Conservation (phyloP, 2,113 vertebrate genomes). For the Calidris pygmaea region DNA sequence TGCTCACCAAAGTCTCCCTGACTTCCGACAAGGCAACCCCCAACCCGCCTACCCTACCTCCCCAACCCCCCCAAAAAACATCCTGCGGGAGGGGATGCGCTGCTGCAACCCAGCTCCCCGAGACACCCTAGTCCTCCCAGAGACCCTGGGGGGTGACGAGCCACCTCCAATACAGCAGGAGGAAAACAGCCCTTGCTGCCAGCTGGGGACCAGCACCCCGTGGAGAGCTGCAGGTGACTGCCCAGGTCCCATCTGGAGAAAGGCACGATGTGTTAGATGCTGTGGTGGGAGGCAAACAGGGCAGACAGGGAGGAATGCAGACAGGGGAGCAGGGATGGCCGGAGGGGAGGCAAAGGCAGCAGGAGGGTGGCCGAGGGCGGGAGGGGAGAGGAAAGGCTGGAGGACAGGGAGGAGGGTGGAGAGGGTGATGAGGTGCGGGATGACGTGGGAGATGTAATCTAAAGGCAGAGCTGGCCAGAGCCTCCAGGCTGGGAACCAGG, state of each 20-base stretch:
- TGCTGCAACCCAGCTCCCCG: background rate
- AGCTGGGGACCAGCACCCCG: rapidly evolving
- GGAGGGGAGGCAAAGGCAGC: background rate
- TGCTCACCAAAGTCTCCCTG: background rate
- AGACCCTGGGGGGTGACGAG: background rate
- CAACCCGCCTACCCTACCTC: background rate
- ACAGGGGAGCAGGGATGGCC: background rate
- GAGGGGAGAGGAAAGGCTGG: background rate
- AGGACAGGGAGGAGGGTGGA: background rate
- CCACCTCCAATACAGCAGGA: background rate
- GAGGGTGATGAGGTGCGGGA: background rate
- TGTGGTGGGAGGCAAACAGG: background rate
- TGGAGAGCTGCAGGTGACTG: background rate
- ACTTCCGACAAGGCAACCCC: background rate
- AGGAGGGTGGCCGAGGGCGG: background rate
- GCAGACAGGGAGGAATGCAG: background rate
- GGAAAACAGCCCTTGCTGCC: background rate
- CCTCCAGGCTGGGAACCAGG: slow-evolving; percentile 3
- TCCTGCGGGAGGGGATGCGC: rapidly evolving
- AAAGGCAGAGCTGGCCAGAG: background rate
- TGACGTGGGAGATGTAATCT: background rate
- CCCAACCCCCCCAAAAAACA: background rate
- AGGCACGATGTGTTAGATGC: background rate
- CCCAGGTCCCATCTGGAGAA: rapidly evolving
- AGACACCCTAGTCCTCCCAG: background rate